Base-by-base conservation (phyloP, 2,888 invertebrate species). In the Priocnemis perturbator region DNA sequence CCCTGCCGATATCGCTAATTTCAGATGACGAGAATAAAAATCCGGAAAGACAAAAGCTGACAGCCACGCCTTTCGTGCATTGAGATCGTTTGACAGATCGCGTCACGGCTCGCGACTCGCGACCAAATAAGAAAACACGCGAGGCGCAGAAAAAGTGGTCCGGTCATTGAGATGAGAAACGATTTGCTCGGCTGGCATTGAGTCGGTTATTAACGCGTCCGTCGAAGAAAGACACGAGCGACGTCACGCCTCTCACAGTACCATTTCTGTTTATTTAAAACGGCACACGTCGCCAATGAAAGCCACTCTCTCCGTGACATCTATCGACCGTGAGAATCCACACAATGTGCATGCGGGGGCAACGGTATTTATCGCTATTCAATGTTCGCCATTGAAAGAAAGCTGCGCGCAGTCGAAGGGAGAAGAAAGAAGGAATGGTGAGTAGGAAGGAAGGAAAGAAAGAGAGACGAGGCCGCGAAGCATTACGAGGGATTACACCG, bases 401-500 rank as follows among this genome's bases (percentile, higher is more conserved):
- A 20, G 37, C 37, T 37, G 37, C 37, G 48, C 50, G 44, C 19
- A 63, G 53, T 17, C 50, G 53, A 60, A 58, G 55, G 17, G 57
- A 57, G 45, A 57, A 63, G 52, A 65, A 62, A 53, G 44, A 65
- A 48, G 72, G 60, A 37, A 63, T 30, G 65, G 67, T 50, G 56
- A 50, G 44, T n/a, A n/a, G 9, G 30, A 3, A 17, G 23, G 15
- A 45, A 17, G 62, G 11, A 3, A 15, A 9, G 53, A 17, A 44
- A 20, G 44, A 37, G 61, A 47, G 45, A 19, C 67, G 67, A 74
- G 74, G 71, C 71, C 61, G 71, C 77, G 69, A 72, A 74, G 87
- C 77, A 86, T 87, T 86, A 87, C 83, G 83, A 84, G 79, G 87
- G 89, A 89, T 89, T 89, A 89, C 89, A 89, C 84, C 85, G 81